Conservation (phyloP, 2,888 invertebrate genomes). For the Loripinus fragilis region DNA sequence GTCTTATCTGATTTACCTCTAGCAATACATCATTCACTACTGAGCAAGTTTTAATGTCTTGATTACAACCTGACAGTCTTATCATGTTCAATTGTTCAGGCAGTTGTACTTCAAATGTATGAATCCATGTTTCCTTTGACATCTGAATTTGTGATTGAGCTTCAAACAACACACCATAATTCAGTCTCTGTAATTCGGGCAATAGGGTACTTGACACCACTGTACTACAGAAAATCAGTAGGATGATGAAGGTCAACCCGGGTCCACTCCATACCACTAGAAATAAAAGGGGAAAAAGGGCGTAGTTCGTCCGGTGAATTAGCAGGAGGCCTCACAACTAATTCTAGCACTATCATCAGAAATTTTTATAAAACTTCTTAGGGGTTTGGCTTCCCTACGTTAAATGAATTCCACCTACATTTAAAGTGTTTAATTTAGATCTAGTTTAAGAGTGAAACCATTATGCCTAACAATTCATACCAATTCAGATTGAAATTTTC, state of each 20-base stretch:
- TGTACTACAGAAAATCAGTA: conserved; percentile 42
- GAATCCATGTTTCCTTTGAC: conserved; percentile 23
- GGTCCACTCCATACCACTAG: background rate
- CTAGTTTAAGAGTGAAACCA: background rate
- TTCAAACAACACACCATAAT: conserved; percentile 30
- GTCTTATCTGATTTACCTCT: conserved; percentile 24
- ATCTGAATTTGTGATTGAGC: conserved; percentile 6
- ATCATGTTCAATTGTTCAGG: conserved; percentile 15
- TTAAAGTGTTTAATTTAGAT: background rate
- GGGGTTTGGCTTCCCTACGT: no score
- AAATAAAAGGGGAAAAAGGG: background rate
- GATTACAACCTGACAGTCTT: conserved; percentile 8
- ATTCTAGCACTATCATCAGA: conserved; percentile 11
- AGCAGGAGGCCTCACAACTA: no score
- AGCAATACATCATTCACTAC: conserved; percentile 16
- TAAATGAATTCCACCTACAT: background rate
- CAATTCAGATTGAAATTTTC: background rate
- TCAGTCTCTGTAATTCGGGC: no score
- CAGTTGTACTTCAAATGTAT: conserved; percentile 31
- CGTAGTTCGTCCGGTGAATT: background rate
- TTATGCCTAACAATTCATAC: background rate
- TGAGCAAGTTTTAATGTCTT: conserved; percentile 4
- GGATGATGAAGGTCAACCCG: background rate
- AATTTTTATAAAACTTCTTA: background rate
- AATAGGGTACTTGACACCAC: no score